These are phyloP conservation scores for Adelphocoris suturalis DNA, from an alignment of 2,888 invertebrate genomes.

Conservation along the genomic window DNA sequence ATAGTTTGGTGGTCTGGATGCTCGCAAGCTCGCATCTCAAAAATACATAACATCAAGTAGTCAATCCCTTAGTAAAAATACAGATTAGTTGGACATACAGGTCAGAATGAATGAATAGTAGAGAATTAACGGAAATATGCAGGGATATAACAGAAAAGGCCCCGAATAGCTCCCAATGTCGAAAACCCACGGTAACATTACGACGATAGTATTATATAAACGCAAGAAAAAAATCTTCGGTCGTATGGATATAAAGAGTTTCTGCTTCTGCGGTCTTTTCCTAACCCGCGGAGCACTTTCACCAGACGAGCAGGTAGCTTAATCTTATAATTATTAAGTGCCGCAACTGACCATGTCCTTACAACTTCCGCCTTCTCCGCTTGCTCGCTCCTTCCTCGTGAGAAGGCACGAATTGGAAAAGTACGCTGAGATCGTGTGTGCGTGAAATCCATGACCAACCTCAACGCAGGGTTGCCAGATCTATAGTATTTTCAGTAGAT, in stretches of 20 bases:
- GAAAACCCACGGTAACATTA: too few relatives aligned
- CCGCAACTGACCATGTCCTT: constrained; percentile 20
- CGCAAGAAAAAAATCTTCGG: not conserved
- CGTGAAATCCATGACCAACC: not conserved
- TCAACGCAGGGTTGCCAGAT: too few relatives aligned
- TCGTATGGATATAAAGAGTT: not conserved
- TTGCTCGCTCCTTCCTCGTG: not conserved
- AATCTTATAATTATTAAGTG: constrained; percentile 54
- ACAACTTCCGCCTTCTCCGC: constrained; percentile 9
- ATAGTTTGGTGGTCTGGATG: too few relatives aligned
- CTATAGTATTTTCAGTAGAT: too few relatives aligned
- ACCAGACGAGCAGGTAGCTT: constrained; percentile 46
- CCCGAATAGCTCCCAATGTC: too few relatives aligned
- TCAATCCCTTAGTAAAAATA: too few relatives aligned
- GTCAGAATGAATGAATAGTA: too few relatives aligned
- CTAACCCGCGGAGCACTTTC: constrained; percentile 25
- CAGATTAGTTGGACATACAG: too few relatives aligned
- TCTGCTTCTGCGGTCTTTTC: not conserved
- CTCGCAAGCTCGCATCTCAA: too few relatives aligned
- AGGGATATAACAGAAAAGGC: too few relatives aligned
- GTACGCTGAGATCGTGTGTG: not conserved
- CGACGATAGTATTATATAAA: not conserved
- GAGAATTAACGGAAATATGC: too few relatives aligned
- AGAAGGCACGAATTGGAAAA: not conserved
- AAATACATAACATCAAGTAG: too few relatives aligned